Percentiles rank a stretch among this genome's conserved stretches.
phyloP scores from a whole-genome alignment of 2,797 vertebrate genomes.

The Acanthurus lineatus region DNA sequence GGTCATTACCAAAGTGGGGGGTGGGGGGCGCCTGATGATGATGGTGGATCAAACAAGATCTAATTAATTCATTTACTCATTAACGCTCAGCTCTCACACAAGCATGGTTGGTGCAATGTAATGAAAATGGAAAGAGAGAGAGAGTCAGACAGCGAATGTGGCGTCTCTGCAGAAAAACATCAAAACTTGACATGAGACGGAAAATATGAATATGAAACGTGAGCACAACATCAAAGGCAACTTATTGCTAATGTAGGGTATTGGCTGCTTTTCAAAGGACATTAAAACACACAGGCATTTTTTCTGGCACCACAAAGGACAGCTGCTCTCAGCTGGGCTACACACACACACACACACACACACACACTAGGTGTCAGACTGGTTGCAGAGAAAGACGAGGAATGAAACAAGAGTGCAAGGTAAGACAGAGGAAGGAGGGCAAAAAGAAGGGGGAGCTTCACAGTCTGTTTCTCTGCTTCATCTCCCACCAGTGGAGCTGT shows the following conservation, averaged over 20 bases:
- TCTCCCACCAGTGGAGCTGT: constrained; percentile 73
- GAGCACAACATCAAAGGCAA: constrained; percentile 70
- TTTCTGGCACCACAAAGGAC: constrained; percentile 34
- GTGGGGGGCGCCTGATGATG: constrained; percentile 69
- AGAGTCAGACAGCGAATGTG: constrained; percentile 48
- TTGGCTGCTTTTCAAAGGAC: constrained; percentile 68
- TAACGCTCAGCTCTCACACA: constrained; percentile 63
- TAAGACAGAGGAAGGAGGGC: constrained; percentile 26
- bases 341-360: constrained; percentile 3
- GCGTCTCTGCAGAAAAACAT: constrained; percentile 60
- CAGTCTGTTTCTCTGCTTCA: constrained; percentile 62
- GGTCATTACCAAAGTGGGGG: constrained; percentile 74
- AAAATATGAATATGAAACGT: constrained; percentile 73
- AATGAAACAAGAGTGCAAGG: constrained; percentile 19
- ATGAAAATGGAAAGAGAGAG: constrained; percentile 55
- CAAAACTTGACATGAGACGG: constrained; percentile 65
- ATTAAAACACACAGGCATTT: constrained; percentile 51
- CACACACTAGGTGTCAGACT: constrained; percentile 57
- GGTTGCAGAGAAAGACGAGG: constrained; percentile 30
- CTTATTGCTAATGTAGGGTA: constrained; percentile 41
- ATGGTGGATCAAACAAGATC: constrained; percentile 80
- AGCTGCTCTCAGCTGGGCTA: constrained; percentile 32
- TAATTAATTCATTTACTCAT: constrained; percentile 84
- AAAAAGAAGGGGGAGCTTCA: constrained; percentile 25
- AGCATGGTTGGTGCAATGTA: constrained; percentile 52